These are phyloP conservation scores for Cartodere bifasciata DNA, from an alignment of 2,888 invertebrate species.

Conservation along the genomic window DNA sequence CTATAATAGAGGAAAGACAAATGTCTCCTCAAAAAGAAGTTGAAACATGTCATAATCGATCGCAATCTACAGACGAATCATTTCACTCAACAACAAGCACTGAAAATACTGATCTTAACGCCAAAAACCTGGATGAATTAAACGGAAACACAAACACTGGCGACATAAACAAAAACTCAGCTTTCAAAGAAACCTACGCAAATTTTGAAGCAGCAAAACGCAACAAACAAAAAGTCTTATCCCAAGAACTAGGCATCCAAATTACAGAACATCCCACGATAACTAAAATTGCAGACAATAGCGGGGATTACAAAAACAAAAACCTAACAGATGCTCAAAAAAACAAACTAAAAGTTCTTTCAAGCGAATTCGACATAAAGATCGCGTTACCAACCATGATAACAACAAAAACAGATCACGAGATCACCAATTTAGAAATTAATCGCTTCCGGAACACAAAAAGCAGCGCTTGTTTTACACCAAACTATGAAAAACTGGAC, in stretches of 20 bases:
- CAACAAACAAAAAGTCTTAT: slow-evolving; percentile 33
- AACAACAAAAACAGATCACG: too few relatives aligned
- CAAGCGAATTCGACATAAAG: slow-evolving; percentile 45
- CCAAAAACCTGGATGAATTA: slow-evolving; percentile 41
- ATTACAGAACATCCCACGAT: slow-evolving; percentile 3
- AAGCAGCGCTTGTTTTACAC: too few relatives aligned
- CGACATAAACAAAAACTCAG: slow-evolving; percentile 23
- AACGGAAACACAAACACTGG: slow-evolving; percentile 39
- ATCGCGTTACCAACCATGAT: slow-evolving; percentile 14
- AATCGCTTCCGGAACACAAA: too few relatives aligned
- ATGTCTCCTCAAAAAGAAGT: too few relatives aligned
- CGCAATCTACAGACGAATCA: too few relatives aligned
- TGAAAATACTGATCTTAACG: too few relatives aligned
- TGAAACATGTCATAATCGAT: too few relatives aligned
- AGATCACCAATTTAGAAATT: too few relatives aligned
- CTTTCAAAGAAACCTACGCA: slow-evolving; percentile 22
- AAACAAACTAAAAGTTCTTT: slow-evolving; percentile 48
- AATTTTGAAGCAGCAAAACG: slow-evolving; percentile 35
- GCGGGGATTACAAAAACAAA: slow-evolving; percentile 18
- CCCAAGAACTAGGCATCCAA: slow-evolving; percentile 14
- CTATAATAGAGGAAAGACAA: too few relatives aligned
- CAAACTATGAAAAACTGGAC: too few relatives aligned
- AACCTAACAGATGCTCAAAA: slow-evolving; percentile 46
- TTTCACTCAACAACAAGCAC: too few relatives aligned
- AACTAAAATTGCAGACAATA: slow-evolving; percentile 18